Conservation (phyloP, 1,140 invertebrate species). For the Orchesella cincta region DNA sequence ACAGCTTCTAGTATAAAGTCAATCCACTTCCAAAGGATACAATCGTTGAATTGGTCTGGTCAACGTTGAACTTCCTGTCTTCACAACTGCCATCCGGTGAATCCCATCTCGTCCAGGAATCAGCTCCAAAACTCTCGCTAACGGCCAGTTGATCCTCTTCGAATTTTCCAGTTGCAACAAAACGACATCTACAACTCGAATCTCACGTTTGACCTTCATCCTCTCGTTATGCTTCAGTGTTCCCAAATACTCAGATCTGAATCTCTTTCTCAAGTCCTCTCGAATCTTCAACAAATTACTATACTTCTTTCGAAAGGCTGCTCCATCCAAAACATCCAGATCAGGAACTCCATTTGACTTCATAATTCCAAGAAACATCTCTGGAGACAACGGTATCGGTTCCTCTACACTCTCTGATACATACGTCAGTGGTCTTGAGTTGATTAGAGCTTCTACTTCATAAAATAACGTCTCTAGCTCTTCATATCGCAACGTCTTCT, state of each 20-base stretch:
- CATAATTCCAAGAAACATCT: conserved; percentile 46
- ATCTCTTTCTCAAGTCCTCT: neutral
- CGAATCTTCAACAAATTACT: neutral
- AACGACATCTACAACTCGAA: neutral
- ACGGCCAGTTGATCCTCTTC: neutral
- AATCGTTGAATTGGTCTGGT: neutral
- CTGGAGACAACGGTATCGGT: conserved; percentile 47
- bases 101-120: neutral
- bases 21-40: neutral
- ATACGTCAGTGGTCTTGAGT: conserved; percentile 54
- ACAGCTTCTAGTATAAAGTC: too few species aligned
- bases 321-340: neutral
- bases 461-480: conserved; percentile 53
- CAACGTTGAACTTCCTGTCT: neutral
- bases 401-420: conserved; percentile 51
- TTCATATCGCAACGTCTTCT: conserved; percentile 51
- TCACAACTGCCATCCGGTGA: neutral
- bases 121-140: neutral
- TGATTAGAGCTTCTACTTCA: conserved; percentile 53
- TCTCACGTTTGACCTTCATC: neutral
- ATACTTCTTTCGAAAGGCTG: neutral
- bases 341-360: neutral
- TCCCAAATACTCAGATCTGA: neutral
- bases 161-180: neutral
- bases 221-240: neutral